Evolutionary conservation across 2,888 invertebrate species (phyloP), one percentile per base, ranked within the genome.

Genomic region (Neoaliturus tenellus): DNA sequence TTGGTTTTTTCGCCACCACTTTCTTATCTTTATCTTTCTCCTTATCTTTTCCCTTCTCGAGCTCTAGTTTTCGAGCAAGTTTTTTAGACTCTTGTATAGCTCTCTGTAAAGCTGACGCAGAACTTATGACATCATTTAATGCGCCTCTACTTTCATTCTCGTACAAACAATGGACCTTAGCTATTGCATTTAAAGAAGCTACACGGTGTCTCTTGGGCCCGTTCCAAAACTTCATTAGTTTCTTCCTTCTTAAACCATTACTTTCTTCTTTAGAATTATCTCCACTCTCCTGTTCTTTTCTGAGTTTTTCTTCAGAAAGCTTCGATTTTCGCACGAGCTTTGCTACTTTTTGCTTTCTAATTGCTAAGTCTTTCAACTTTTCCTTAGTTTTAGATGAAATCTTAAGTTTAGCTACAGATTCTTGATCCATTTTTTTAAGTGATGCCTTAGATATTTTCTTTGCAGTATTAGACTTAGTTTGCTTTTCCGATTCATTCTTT

Each of bases 81-180:
- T 84, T 87, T 88, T 82, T 33, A 14, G 83, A 55, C 69, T 85
- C 23, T 44, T 85, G 55, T 62, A 82, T 44, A 6, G 83, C 51
- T 73, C 83, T 10, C 39, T 85, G 58, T 58, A 83, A 69, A 3
- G 80, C 44, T 23, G 78, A 81, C 44, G 80, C 81, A n/a, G 83
- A 28, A 20, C 67, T 67, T 28, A 81, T 75, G 20, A 86, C 84
- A 41, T 87, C 87, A 28, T 85, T 84, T 83, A 88, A 84, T 17
- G 87, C 87, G 41, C 87, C 86, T 84, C 87, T 86, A 58, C 87
- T 86, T 91, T 97, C 97, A 89, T 97, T 97, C 90, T 97, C 97
- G 89, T 97, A 97, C 31, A 98, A 92, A 89, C 97, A 97, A 90
- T 97, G 97, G 1, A 98, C 97, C 92, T 97, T 97, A 33, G 97